Evolutionary conservation across 2,888 invertebrate species (phyloP).

Genomic region (Latheticus oryzae): DNA sequence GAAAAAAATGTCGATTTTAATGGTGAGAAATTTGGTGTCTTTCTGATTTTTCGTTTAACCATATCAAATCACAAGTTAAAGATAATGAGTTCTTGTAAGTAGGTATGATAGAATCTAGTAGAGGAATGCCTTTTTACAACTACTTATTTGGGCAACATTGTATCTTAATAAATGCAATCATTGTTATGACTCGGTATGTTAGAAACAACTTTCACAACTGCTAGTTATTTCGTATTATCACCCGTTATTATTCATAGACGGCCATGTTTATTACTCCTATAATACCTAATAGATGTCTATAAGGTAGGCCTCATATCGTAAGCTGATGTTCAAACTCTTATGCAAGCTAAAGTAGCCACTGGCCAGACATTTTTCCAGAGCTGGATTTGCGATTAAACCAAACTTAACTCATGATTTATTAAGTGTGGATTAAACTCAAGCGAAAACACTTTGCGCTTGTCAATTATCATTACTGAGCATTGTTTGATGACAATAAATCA

Average conservation of each 20-base stretch:
- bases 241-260: constrained; percentile 55
- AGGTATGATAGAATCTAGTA: too few species aligned
- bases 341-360: constrained; percentile 26
- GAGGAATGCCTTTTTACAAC: too few species aligned
- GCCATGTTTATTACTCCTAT: constrained; percentile 51
- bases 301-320: constrained; percentile 43
- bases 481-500: constrained; percentile 39
- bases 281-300: constrained; percentile 48
- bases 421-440: neutral
- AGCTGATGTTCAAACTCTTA: constrained; percentile 21
- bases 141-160: too few species aligned
- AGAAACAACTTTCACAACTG: constrained; percentile 57
- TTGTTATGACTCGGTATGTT: constrained; percentile 42
- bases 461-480: constrained; percentile 32
- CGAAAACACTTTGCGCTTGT: constrained; percentile 24
- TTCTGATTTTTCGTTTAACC: too few species aligned
- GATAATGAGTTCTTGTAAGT: too few species aligned
- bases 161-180: constrained; percentile 46
- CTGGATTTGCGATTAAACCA: constrained; percentile 10
- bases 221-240: constrained; percentile 55
- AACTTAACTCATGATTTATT: constrained; percentile 13
- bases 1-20: too few species aligned
- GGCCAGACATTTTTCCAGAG: constrained; percentile 23
- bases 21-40: too few species aligned
- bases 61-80: too few species aligned